Evolutionary conservation across 2,113 vertebrate genomes (phyloP).

Genomic region (Tamias sibiricus): DNA sequence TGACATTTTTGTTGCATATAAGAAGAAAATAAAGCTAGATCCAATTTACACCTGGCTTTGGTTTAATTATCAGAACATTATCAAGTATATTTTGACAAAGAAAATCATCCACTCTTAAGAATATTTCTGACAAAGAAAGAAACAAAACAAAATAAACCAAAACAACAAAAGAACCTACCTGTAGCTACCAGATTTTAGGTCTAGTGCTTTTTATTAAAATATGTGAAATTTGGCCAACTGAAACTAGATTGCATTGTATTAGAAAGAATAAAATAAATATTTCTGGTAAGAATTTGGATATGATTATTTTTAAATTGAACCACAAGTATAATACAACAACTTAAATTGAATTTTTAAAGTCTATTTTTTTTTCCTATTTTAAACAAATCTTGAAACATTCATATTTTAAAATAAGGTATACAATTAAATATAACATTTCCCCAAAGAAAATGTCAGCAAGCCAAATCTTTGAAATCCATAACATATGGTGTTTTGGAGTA

Average conservation of each 20-base stretch:
- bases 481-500: slow-evolving; percentile 34
- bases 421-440: slow-evolving; percentile 44
- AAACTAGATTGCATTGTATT: background rate
- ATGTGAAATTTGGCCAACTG: background rate
- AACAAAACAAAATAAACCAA: background rate
- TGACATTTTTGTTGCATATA: background rate
- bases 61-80: background rate
- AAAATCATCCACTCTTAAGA: slow-evolving; percentile 27
- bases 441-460: slow-evolving; percentile 56
- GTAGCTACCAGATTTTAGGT: background rate
- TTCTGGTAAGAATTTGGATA: background rate
- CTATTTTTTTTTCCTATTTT: background rate
- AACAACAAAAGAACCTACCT: background rate
- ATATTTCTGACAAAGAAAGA: background rate
- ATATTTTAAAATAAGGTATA: slow-evolving; percentile 58
- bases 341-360: background rate
- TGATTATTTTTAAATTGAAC: slow-evolving; percentile 37
- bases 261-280: slow-evolving; percentile 34
- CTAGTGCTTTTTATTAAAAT: background rate
- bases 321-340: background rate
- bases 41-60: background rate
- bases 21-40: background rate
- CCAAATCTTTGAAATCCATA: slow-evolving; percentile 50
- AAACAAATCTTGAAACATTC: slow-evolving; percentile 50
- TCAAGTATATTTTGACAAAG: background rate